Evolutionary conservation across 2,888 invertebrate genomes (phyloP).

Genomic region (Lasioglossum vierecki): DNA sequence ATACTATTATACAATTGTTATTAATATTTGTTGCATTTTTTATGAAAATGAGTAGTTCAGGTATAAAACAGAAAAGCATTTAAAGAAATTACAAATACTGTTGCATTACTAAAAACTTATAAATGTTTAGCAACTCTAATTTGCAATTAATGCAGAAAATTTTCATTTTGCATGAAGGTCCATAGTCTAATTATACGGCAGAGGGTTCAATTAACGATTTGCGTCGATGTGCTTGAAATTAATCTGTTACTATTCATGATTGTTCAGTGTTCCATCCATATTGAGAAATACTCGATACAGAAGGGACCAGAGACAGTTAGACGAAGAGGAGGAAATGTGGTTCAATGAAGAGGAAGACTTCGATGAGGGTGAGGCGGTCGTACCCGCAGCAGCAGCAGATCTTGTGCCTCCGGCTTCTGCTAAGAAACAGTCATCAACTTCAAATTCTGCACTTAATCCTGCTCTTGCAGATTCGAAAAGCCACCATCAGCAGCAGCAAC

Average conservation of each 20-base stretch:
- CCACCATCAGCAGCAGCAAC: slow-evolving; percentile 80
- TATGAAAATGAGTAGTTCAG: too few relatives aligned
- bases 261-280: slow-evolving; percentile 90
- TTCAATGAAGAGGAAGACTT: slow-evolving; percentile 98
- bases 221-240: not conserved
- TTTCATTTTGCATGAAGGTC: not conserved
- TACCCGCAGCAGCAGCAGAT: slow-evolving; percentile 83
- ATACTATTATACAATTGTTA: too few relatives aligned
- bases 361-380: slow-evolving; percentile 90
- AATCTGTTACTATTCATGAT: slow-evolving; percentile 56
- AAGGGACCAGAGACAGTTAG: slow-evolving; percentile 96
- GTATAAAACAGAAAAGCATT: too few relatives aligned
- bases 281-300: slow-evolving; percentile 92
- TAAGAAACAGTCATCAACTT: slow-evolving; percentile 79
- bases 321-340: slow-evolving; percentile 99
- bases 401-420: slow-evolving; percentile 82
- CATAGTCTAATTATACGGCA: not conserved
- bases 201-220: not conserved
- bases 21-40: too few relatives aligned
- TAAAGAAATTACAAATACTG: too few relatives aligned
- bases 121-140: too few relatives aligned
- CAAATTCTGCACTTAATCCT: slow-evolving; percentile 77
- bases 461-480: slow-evolving; percentile 77
- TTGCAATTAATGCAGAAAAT: not conserved
- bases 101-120: too few relatives aligned